A percentile compares a stretch with the other conserved stretches of the same genome.
phyloP scores from a whole-genome alignment of 2,888 invertebrate species.

The Polietes domitor region DNA sequence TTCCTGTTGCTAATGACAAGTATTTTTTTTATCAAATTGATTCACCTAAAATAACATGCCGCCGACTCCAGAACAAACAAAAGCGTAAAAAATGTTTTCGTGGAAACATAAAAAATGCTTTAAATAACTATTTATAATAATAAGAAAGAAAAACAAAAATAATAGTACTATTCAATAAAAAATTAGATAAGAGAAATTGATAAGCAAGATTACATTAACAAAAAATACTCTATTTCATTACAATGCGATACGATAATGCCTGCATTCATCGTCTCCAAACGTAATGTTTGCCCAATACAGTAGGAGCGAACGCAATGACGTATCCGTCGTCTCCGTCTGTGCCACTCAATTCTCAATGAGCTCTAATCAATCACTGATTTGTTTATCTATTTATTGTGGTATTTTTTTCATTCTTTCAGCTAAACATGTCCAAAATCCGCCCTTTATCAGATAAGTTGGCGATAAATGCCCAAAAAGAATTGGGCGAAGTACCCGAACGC shows the following conservation, averaged over 20 bases:
- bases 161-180: background rate
- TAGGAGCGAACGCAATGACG: background rate
- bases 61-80: background rate
- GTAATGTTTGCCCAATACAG: background rate
- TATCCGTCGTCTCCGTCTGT: too few species aligned
- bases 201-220: background rate
- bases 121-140: slow-evolving; percentile 11
- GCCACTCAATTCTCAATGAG: background rate
- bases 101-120: background rate
- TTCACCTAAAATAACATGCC: background rate
- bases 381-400: slow-evolving; percentile 4
- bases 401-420: slow-evolving; percentile 14
- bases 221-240: too few species aligned
- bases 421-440: slow-evolving; percentile 74
- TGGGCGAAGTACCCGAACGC: slow-evolving; percentile 82
- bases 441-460: slow-evolving; percentile 75
- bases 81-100: background rate
- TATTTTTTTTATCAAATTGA: background rate
- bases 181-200: background rate
- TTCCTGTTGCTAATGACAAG: slow-evolving; percentile 1
- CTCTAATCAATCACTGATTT: background rate
- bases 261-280: background rate
- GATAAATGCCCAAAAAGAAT: slow-evolving; percentile 80
- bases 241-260: too few species aligned
- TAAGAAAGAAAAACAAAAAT: background rate